Conservation (phyloP, 2,888 invertebrate genomes). For the Hoplodrina ambigua region DNA sequence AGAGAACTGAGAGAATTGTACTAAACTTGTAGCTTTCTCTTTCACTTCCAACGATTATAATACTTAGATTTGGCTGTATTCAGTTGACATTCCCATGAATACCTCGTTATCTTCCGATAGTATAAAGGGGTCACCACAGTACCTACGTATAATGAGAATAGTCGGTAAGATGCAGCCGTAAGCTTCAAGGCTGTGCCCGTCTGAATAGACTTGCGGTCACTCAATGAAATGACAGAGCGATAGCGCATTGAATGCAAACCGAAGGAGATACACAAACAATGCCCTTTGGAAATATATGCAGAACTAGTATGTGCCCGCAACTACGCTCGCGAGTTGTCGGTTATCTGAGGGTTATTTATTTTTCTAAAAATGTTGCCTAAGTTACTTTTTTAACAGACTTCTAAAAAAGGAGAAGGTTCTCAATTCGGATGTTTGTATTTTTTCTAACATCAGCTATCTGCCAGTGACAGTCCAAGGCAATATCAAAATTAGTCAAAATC, state of each 20-base stretch:
- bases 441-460: too few species aligned
- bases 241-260: constrained; percentile 44
- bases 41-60: background rate
- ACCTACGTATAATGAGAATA: constrained; percentile 10
- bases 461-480: too few species aligned
- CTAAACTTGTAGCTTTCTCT: too few species aligned
- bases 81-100: constrained; percentile 12
- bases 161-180: constrained; percentile 39
- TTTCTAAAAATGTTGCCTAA: too few species aligned
- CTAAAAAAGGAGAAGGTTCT: too few species aligned
- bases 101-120: constrained; percentile 4
- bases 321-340: too few species aligned
- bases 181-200: constrained; percentile 19
- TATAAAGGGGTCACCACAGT: constrained; percentile 18
- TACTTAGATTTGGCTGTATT: background rate
- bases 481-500: too few species aligned
- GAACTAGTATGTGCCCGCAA: background rate
- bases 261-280: constrained; percentile 46
- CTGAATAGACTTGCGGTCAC: constrained; percentile 54
- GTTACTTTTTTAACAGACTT: too few species aligned
- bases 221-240: constrained; percentile 49
- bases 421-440: too few species aligned
- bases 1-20: too few species aligned
- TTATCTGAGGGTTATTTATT: too few species aligned
- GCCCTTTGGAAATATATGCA: constrained; percentile 15